Evolutionary conservation across 2,888 invertebrate genomes (phyloP).

Genomic region (Catocala fraxini): DNA sequence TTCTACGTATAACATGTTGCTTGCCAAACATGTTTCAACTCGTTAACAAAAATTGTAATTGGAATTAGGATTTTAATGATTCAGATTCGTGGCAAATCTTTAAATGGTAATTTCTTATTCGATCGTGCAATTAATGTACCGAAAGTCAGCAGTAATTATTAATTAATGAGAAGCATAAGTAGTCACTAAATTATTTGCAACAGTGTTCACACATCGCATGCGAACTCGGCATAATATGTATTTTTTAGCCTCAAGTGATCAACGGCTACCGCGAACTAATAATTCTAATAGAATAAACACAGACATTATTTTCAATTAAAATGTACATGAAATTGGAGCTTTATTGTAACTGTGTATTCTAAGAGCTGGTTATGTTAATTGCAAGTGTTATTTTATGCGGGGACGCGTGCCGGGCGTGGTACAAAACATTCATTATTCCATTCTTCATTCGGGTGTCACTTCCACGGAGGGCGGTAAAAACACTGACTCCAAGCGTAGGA

Average conservation of each 20-base stretch:
- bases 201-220: conserved; percentile 8
- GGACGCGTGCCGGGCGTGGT: conserved; percentile 69
- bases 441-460: conserved; percentile 77
- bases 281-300: conserved; percentile 13
- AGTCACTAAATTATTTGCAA: conserved; percentile 9
- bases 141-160: conserved; percentile 1
- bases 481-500: conserved; percentile 54
- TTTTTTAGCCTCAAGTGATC: conserved; percentile 10
- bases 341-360: conserved; percentile 38
- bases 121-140: no score
- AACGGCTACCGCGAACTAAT: conserved; percentile 8
- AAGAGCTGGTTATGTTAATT: conserved; percentile 71
- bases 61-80: no score
- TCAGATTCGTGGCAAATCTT: no score
- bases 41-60: no score
- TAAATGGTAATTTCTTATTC: no score
- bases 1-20: neutral
- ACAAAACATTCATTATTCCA: conserved; percentile 71
- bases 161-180: conserved; percentile 1
- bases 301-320: conserved; percentile 24
- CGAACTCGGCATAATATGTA: neutral
- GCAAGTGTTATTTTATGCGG: conserved; percentile 71
- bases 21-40: neutral
- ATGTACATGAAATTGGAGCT: conserved; percentile 23
- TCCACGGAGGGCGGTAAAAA: conserved; percentile 60